Evolutionary conservation across 2,797 vertebrate species (phyloP), one percentile per base, ranked within the genome.

Genomic region (Hoplostethus atlanticus): DNA sequence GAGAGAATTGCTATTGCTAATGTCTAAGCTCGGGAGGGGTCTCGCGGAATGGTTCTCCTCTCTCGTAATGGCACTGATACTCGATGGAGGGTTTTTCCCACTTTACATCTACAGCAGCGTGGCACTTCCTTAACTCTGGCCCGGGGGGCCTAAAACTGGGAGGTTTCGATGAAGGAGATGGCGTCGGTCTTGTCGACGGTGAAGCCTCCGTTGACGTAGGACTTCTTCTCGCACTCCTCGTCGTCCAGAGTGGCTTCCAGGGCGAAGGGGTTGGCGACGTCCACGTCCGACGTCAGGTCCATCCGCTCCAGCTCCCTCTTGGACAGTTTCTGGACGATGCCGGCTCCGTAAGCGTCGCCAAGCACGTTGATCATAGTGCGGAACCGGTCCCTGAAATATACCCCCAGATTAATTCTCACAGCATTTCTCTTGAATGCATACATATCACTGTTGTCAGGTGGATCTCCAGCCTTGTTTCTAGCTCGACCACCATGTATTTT

Each of bases 311-410:
- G 89, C 83, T 99, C 98, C 63, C 91, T 94, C 92, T 95, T 96
- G 44, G 98, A 99, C 2, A 99, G 95, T 77, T 97, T 98, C 90
- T 99, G 97, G 66, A 99, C 97, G 1, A 99, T 93, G 2, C 96
- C 97, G 0, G 97, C 96, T 16, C 98, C 98, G 15, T 95, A 98
- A 0, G 98, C 97, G 1, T 99, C 98, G 3, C 98, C 98, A 5
- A 99, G 95, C 61, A 99, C 98, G 1, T 99, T 99, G 89, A 99
- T 95, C 97, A 98, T 97, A 1, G 98, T 99, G 70, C 98, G 96
- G 93, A 99, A 99, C 52, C 98, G 96, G 87, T 99, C 98, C 85
- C 98, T 99, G 79, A 62, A 83, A 89, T 25, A 80, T 42, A 80
- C 2, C 21, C n/a, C 6, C 51, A 30, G 30, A 13, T 53, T 28